A percentile compares a stretch with the other conserved stretches of the same genome.
phyloP scores from a whole-genome alignment of 2,113 vertebrate genomes.

The Antennarius striatus region DNA sequence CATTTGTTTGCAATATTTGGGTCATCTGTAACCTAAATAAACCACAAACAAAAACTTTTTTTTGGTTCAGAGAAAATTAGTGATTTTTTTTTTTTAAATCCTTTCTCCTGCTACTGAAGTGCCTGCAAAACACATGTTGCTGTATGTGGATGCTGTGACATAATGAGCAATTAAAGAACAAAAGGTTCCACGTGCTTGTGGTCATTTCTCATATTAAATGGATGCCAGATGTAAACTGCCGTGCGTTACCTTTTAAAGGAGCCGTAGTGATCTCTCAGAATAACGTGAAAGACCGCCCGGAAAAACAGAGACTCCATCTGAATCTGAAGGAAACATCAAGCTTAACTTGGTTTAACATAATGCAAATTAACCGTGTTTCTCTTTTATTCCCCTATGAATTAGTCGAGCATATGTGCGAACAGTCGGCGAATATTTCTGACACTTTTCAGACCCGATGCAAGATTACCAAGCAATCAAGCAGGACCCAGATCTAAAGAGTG shows the following conservation, averaged over 20 bases:
- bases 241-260: conserved; percentile 85
- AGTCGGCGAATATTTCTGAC: conserved; percentile 41
- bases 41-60: conserved; percentile 25
- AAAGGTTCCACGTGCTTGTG: background rate
- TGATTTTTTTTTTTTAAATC: conserved; percentile 7
- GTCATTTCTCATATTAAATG: background rate
- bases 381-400: background rate
- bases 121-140: conserved; percentile 6
- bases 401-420: background rate
- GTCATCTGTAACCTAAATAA: conserved; percentile 38
- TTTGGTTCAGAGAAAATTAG: conserved; percentile 16
- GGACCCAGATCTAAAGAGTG: conserved; percentile 19
- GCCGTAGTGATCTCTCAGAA: conserved; percentile 90
- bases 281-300: conserved; percentile 94
- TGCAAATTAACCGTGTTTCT: background rate
- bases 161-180: background rate
- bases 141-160: background rate
- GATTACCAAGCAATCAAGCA: conserved; percentile 49
- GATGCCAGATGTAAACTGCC: conserved; percentile 17
- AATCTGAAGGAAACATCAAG: conserved; percentile 78
- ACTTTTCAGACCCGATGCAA: conserved; percentile 38
- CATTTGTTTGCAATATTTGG: conserved; percentile 22
- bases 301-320: conserved; percentile 95
- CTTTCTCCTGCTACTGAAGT: conserved; percentile 2
- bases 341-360: background rate